Conservation (phyloP, 35 echinoderm and acorn worm species). For the Ophiothrix spiculata region DNA sequence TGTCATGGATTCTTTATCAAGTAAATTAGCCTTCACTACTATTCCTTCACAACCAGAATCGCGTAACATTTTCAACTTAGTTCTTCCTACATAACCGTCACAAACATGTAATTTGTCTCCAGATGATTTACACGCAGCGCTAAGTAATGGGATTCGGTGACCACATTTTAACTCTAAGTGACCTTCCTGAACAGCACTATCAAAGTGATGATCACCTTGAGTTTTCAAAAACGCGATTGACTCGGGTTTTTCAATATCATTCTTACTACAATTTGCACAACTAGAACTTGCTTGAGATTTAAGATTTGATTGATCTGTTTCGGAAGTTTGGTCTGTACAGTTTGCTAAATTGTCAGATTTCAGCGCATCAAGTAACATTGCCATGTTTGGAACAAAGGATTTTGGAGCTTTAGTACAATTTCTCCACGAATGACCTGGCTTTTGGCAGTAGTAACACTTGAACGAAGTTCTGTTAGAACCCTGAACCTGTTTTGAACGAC, state of each 20-base stretch:
- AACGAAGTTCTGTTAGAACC: not conserved
- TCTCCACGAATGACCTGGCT: not conserved
- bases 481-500: too few relatives aligned
- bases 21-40: not conserved
- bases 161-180: not conserved
- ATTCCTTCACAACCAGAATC: not conserved
- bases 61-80: not conserved
- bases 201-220: not conserved
- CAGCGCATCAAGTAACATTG: not conserved
- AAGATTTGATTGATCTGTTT: not conserved
- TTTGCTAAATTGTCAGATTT: too few relatives aligned
- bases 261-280: not conserved
- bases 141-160: not conserved
- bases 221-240: not conserved
- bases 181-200: not conserved
- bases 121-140: not conserved
- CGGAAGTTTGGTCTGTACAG: too few relatives aligned
- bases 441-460: not conserved
- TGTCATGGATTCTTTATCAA: slow-evolving; percentile 16
- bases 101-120: not conserved
- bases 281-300: not conserved
- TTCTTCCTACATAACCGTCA: not conserved
- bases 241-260: not conserved
- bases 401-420: not conserved
- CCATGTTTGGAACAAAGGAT: not conserved